Percentiles rank a stretch among this genome's conserved stretches.
Evolutionary conservation across 1,140 invertebrate species (phyloP).

Genomic region (Protaetia brevitarsis): DNA sequence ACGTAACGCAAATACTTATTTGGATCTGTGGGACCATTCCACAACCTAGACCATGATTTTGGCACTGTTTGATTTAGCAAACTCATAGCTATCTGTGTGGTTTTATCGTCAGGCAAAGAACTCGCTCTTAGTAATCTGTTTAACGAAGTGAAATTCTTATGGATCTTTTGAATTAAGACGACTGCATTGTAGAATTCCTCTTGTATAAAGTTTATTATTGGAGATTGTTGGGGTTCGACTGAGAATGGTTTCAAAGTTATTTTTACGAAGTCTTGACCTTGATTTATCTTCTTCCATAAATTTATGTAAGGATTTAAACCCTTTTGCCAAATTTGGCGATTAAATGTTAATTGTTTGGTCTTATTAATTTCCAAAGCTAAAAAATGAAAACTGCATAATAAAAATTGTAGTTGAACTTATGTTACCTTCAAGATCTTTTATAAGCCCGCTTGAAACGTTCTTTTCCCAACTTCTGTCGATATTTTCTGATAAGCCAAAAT

Average conservation of each 20-base stretch:
- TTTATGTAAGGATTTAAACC: conserved; percentile 66
- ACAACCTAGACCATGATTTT: conserved; percentile 66
- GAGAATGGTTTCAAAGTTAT: conserved; percentile 42
- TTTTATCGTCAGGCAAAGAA: conserved; percentile 53
- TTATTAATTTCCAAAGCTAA: conserved; percentile 39
- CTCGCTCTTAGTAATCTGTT: conserved; percentile 63
- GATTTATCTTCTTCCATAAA: conserved; percentile 73
- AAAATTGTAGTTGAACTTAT: conserved; percentile 25
- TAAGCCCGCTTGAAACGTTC: conserved; percentile 60
- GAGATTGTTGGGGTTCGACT: conserved; percentile 45
- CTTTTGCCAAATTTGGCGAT: conserved; percentile 54
- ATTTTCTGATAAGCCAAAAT: conserved; percentile 79
- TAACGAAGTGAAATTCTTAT: conserved; percentile 57
- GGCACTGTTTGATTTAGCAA: conserved; percentile 67
- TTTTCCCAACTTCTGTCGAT: conserved; percentile 76
- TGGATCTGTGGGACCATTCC: conserved; percentile 75
- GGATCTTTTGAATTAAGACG: conserved; percentile 53
- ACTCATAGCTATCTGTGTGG: conserved; percentile 54
- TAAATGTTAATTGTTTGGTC: conserved; percentile 44
- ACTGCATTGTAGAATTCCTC: conserved; percentile 58
- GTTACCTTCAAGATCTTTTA: conserved; percentile 65
- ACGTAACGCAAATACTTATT: conserved; percentile 69
- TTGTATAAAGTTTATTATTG: conserved; percentile 54
- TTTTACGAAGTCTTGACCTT: conserved; percentile 47
- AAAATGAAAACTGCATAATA: conserved; percentile 24